Evolutionary conservation across 2,888 invertebrate genomes (phyloP).

Genomic region (Cinara cedri): DNA sequence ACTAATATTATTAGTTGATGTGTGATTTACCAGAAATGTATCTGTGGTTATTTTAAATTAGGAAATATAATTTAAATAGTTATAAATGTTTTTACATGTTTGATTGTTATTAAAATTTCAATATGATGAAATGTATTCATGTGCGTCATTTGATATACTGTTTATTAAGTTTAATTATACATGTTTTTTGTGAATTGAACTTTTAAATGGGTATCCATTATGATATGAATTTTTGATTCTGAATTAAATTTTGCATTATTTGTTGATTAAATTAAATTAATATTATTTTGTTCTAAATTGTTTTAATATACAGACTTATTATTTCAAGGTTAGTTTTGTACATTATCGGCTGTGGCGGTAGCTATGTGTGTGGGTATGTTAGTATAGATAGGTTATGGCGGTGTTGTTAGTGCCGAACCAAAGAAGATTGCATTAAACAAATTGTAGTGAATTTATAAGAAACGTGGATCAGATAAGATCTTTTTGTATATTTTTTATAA

Average conservation of each 20-base stretch:
- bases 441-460: too few relatives aligned
- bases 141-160: conserved; percentile 55
- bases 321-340: too few relatives aligned
- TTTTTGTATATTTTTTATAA: too few relatives aligned
- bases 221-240: conserved; percentile 5
- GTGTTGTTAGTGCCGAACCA: too few relatives aligned
- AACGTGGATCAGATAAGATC: too few relatives aligned
- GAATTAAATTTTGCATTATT: not conserved
- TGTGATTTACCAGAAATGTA: not conserved
- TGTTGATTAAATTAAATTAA: not conserved
- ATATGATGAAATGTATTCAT: conserved; percentile 49
- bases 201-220: not conserved
- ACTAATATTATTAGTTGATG: too few relatives aligned
- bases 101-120: not conserved
- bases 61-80: not conserved
- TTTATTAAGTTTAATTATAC: conserved; percentile 14
- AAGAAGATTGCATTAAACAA: too few relatives aligned
- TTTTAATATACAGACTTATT: too few relatives aligned
- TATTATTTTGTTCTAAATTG: not conserved
- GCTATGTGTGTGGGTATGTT: too few relatives aligned
- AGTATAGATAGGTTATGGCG: too few relatives aligned
- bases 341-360: too few relatives aligned
- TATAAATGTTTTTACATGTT: not conserved
- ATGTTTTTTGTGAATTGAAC: conserved; percentile 35
- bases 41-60: conserved; percentile 4